These are phyloP conservation scores for Heptranchias perlo DNA, from an alignment of 2,113 vertebrate species.

Conservation along the genomic window DNA sequence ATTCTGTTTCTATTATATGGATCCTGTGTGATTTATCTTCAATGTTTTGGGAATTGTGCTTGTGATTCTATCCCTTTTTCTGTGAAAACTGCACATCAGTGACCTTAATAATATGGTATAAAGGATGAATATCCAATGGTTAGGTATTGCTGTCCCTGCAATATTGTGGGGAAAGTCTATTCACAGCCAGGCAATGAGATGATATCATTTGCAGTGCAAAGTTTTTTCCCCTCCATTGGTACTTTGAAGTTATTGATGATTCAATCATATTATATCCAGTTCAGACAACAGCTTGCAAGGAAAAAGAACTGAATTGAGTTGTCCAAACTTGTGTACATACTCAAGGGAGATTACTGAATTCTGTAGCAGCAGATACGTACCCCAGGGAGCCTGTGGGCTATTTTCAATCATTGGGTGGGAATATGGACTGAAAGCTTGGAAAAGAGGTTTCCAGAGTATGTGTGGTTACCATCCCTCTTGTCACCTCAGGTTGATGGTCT, in stretches of 20 bases:
- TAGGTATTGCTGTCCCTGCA: not conserved
- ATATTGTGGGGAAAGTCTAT: not conserved
- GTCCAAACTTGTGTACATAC: not conserved
- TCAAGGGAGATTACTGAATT: not conserved
- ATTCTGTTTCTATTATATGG: not conserved
- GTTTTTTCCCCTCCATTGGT: not conserved
- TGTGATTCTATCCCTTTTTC: not conserved
- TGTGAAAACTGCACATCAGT: not conserved
- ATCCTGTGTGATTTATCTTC: not conserved
- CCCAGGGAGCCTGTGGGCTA: not conserved
- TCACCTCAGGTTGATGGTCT: not conserved
- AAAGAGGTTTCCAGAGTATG: not conserved
- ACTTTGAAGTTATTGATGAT: not conserved
- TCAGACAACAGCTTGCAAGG: not conserved
- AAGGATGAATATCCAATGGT: not conserved
- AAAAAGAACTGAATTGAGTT: not conserved
- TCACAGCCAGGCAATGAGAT: not conserved
- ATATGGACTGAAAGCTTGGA: not conserved
- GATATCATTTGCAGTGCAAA: not conserved
- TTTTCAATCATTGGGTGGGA: not conserved
- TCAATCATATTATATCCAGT: not conserved
- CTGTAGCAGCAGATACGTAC: not conserved
- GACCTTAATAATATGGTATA: too few relatives aligned
- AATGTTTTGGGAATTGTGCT: not conserved
- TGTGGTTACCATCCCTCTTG: too few relatives aligned